These are phyloP conservation scores for Ophiothrix spiculata DNA, from an alignment of 35 echinoderm and acorn worm species.

Conservation along the genomic window DNA sequence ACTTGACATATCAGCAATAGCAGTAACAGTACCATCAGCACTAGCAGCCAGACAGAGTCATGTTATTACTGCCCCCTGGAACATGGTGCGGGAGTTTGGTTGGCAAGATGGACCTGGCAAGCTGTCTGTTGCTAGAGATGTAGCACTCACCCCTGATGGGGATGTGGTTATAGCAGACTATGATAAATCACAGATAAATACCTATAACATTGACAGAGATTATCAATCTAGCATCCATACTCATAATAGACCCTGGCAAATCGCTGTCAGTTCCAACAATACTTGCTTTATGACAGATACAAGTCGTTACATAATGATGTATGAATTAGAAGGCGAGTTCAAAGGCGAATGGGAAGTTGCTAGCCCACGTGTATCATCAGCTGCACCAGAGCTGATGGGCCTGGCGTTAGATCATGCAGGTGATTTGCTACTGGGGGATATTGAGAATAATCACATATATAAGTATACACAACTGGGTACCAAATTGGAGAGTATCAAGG, in stretches of 20 bases:
- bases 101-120: no score
- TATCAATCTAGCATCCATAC: no score
- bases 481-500: background rate
- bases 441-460: background rate
- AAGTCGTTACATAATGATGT: background rate
- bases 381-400: background rate
- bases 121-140: no score
- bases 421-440: background rate
- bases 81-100: no score
- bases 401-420: background rate
- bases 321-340: background rate
- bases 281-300: background rate
- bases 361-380: background rate
- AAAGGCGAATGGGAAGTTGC: background rate
- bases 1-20: no score
- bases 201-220: no score
- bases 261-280: background rate
- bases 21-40: no score
- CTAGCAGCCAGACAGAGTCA: no score
- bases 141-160: no score
- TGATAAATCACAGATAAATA: no score
- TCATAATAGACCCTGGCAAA: background rate
- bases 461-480: background rate
- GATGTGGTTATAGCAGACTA: no score
- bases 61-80: no score